phyloP scores from a whole-genome alignment of 2,888 invertebrate genomes.

The Macrophya annulata region DNA sequence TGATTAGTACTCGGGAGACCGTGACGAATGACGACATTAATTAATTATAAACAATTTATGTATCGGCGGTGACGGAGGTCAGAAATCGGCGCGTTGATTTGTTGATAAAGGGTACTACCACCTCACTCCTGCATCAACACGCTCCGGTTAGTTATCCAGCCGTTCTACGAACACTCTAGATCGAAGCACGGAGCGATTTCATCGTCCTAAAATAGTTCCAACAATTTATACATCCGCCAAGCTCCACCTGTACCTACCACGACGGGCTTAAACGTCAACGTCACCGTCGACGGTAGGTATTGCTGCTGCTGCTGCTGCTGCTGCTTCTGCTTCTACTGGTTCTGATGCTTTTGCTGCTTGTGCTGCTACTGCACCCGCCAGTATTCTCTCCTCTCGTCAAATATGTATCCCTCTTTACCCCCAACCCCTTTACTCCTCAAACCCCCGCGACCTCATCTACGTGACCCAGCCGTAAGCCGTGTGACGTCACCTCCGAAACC shows the following conservation, averaged over 20 bases:
- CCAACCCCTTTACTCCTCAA: slow-evolving; percentile 51
- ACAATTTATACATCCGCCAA: slow-evolving; percentile 76
- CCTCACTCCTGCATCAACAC: not conserved
- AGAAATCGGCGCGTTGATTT: slow-evolving; percentile 9
- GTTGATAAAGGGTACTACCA: not conserved
- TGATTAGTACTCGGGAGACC: not conserved
- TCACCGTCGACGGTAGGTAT: slow-evolving; percentile 28
- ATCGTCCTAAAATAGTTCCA: slow-evolving; percentile 62
- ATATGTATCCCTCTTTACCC: slow-evolving; percentile 51
- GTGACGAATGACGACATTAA: not conserved
- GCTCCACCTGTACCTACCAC: slow-evolving; percentile 53
- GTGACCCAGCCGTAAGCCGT: slow-evolving; percentile 54
- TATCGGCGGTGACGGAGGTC: slow-evolving; percentile 26
- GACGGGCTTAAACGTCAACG: slow-evolving; percentile 37
- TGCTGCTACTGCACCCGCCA: slow-evolving; percentile 36
- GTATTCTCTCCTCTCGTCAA: slow-evolving; percentile 48
- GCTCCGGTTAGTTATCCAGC: slow-evolving; percentile 8
- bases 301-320: slow-evolving; percentile 69
- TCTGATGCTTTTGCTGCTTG: slow-evolving; percentile 65
- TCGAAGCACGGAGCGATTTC: slow-evolving; percentile 47
- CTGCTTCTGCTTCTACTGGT: not conserved
- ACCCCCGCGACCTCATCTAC: slow-evolving; percentile 53
- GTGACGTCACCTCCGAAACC: slow-evolving; percentile 52
- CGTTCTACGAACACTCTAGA: slow-evolving; percentile 42
- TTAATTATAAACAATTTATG: slow-evolving; percentile 20